Percentiles rank a stretch among this genome's conserved stretches.
Evolutionary conservation across 2,797 vertebrate genomes (phyloP).

Genomic region (Spheniscus humboldti): DNA sequence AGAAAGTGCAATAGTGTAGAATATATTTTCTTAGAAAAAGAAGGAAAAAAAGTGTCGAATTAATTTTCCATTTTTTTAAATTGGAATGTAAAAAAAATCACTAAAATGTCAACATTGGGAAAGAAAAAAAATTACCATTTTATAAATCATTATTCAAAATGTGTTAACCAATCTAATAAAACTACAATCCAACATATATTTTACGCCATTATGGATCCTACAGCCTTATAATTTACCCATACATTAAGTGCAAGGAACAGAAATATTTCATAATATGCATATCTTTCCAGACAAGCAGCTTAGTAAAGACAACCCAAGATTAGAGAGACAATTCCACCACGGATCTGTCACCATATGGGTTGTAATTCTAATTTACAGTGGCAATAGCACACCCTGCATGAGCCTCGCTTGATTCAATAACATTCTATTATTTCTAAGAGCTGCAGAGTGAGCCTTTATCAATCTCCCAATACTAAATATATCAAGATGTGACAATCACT

Average conservation of each 20-base stretch:
- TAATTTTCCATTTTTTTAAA: not conserved
- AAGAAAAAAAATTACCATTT: not conserved
- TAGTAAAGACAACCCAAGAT: slow-evolving; percentile 4
- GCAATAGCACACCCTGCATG: slow-evolving; percentile 20
- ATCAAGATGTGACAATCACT: slow-evolving; percentile 36
- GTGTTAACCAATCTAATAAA: not conserved
- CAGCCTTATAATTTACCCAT: not conserved
- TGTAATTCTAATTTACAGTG: slow-evolving; percentile 56
- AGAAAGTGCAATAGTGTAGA: not conserved
- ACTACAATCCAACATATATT: not conserved
- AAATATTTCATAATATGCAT: slow-evolving; percentile 14
- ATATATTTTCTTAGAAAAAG: not conserved
- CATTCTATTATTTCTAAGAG: slow-evolving; percentile 43
- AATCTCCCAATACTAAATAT: slow-evolving; percentile 25
- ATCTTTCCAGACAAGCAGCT: not conserved
- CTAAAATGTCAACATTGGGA: not conserved
- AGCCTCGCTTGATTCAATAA: slow-evolving; percentile 35
- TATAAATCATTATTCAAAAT: not conserved
- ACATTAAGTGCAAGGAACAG: not conserved
- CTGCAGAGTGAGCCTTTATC: slow-evolving; percentile 27
- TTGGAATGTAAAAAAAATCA: not conserved
- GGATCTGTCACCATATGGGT: slow-evolving; percentile 20
- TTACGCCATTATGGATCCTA: not conserved
- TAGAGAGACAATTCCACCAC: slow-evolving; percentile 5
- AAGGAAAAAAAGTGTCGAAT: not conserved